Evolutionary conservation across 2,797 vertebrate species (phyloP).

Genomic region (Calcarius lapponicus): DNA sequence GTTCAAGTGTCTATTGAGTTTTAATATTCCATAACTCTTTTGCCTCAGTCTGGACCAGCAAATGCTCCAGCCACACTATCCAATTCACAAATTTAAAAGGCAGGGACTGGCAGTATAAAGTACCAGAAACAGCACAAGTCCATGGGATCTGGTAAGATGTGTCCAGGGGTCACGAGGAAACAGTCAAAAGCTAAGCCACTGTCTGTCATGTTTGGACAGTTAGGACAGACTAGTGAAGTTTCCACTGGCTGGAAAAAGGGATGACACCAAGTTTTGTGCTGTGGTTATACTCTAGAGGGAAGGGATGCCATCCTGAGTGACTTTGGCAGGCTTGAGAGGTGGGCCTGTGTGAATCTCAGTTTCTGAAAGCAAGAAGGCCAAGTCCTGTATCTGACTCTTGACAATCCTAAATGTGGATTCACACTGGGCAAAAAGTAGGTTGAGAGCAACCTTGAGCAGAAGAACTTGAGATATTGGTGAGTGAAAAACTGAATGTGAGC

Average conservation of each 20-base stretch:
- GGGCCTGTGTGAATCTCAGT: not conserved
- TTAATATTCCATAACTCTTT: not conserved
- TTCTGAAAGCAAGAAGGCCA: not conserved
- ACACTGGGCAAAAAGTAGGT: not conserved
- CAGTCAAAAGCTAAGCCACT: not conserved
- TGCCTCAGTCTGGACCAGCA: not conserved
- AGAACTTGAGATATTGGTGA: not conserved
- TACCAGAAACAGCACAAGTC: not conserved
- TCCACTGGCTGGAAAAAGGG: not conserved
- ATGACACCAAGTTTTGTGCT: not conserved
- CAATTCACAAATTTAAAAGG: not conserved
- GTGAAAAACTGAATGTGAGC: not conserved
- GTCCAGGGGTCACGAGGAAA: not conserved
- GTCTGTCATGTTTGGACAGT: not conserved
- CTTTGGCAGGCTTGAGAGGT: not conserved
- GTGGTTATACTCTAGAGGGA: not conserved
- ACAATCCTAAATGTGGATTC: rapidly evolving
- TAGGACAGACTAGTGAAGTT: not conserved
- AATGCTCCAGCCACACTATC: not conserved
- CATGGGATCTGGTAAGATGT: too few species aligned
- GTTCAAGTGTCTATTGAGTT: not conserved
- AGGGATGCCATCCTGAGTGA: rapidly evolving
- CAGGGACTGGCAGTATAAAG: not conserved
- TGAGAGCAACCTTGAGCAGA: not conserved
- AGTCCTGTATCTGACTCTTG: not conserved